Percentiles rank a stretch among this genome's conserved stretches.
Evolutionary conservation across 2,113 vertebrate genomes (phyloP).

Genomic region (Guaruba guarouba): DNA sequence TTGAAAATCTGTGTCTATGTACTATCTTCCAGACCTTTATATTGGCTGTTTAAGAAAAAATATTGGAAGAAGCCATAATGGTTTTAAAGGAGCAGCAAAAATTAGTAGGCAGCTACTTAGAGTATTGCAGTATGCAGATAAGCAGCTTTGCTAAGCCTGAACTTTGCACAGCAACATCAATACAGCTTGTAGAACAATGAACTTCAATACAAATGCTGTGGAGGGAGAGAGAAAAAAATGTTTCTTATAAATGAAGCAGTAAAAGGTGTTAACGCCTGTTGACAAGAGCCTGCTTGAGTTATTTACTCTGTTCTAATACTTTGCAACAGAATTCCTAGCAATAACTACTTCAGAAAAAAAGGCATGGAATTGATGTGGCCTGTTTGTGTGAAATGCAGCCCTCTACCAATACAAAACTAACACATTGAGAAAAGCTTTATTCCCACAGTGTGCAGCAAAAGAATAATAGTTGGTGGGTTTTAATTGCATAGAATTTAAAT

Average conservation of each 20-base stretch:
- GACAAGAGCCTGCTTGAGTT: slow-evolving; percentile 1
- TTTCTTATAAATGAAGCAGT: neutral
- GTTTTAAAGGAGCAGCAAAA: slow-evolving; percentile 49
- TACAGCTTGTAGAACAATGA: slow-evolving; percentile 48
- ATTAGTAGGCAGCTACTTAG: slow-evolving; percentile 64
- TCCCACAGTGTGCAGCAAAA: neutral
- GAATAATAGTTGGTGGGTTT: neutral
- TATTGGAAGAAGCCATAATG: neutral
- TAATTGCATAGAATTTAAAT: neutral
- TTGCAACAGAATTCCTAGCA: neutral
- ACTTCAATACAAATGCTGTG: neutral
- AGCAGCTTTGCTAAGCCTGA: slow-evolving; percentile 24
- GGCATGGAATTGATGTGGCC: neutral
- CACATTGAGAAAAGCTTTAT: neutral
- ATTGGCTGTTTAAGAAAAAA: neutral
- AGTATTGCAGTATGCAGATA: slow-evolving; percentile 53
- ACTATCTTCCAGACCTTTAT: neutral
- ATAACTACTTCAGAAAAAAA: neutral
- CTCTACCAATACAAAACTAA: neutral
- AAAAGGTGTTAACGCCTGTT: slow-evolving; percentile 36
- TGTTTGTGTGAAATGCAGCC: neutral
- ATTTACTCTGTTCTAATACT: slow-evolving; percentile 15
- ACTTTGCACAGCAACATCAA: slow-evolving; percentile 36
- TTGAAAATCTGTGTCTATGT: neutral
- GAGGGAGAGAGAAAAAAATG: neutral